phyloP scores from a whole-genome alignment of 1,140 invertebrate genomes.

The Drosophila subobscura region DNA sequence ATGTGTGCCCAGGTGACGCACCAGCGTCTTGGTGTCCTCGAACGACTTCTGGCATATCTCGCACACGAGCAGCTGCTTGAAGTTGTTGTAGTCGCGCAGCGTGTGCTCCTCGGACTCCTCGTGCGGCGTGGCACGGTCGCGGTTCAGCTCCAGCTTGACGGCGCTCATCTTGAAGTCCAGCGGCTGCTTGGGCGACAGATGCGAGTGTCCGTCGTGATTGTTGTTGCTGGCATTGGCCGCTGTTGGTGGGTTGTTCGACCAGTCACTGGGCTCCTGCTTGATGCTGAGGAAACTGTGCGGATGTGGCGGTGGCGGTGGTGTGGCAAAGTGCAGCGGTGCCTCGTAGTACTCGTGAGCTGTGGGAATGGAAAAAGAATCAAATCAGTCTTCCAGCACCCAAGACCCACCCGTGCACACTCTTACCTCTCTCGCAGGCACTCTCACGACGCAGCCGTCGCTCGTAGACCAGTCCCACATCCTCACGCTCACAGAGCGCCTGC shows the following conservation, averaged over 20 bases:
- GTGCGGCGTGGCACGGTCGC: slow-evolving; percentile 34
- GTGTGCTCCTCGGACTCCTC: slow-evolving; percentile 70
- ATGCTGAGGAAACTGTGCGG: slow-evolving; percentile 84
- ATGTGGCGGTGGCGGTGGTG: slow-evolving; percentile 56
- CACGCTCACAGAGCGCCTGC: slow-evolving; percentile 46
- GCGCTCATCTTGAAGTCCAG: slow-evolving; percentile 74
- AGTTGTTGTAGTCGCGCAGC: slow-evolving; percentile 71
- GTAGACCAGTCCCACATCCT: slow-evolving; percentile 62
- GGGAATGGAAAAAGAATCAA: not conserved
- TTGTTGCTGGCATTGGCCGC: slow-evolving; percentile 52
- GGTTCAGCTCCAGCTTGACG: slow-evolving; percentile 68
- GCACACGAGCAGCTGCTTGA: slow-evolving; percentile 88
- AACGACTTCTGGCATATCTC: slow-evolving; percentile 93
- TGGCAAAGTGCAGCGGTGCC: slow-evolving; percentile 48
- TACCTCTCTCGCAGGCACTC: slow-evolving; percentile 62
- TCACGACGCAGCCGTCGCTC: slow-evolving; percentile 70
- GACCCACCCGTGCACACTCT: slow-evolving; percentile 3
- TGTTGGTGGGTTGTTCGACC: slow-evolving; percentile 79
- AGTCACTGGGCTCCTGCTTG: slow-evolving; percentile 85
- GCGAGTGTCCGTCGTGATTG: slow-evolving; percentile 51
- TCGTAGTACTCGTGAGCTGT: slow-evolving; percentile 68
- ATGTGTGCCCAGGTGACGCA: slow-evolving; percentile 91
- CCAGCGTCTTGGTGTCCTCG: slow-evolving; percentile 91
- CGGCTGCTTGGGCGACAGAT: slow-evolving; percentile 69
- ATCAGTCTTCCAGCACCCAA: too few species aligned